phyloP scores from a whole-genome alignment of 2,113 vertebrate species.

The Elaphurus davidianus region DNA sequence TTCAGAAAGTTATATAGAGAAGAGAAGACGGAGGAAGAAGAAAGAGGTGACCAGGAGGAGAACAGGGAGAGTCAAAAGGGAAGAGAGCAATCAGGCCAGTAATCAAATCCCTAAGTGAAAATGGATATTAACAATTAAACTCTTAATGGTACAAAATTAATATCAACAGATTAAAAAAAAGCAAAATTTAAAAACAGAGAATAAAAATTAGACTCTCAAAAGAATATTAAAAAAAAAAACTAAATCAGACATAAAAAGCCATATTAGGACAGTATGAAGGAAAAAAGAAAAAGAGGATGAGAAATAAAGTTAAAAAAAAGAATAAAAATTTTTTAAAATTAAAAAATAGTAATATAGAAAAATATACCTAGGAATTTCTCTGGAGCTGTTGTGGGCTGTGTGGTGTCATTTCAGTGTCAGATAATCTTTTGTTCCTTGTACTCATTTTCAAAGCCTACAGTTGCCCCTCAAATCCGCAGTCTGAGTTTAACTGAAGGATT shows the following conservation, averaged over 20 bases:
- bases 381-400: neutral
- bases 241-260: neutral
- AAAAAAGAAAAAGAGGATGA: neutral
- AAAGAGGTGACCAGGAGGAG: neutral
- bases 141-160: neutral
- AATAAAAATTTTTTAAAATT: neutral
- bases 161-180: neutral
- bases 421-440: neutral
- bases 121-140: neutral
- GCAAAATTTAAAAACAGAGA: neutral
- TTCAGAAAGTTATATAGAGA: neutral
- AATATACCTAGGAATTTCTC: neutral
- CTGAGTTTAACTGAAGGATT: neutral
- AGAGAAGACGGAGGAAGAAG: neutral
- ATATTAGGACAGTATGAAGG: neutral
- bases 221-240: neutral
- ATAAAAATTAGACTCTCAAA: neutral
- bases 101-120: neutral
- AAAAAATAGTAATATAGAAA: neutral
- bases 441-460: neutral
- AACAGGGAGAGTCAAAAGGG: neutral
- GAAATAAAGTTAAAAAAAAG: neutral
- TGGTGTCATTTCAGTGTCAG: neutral
- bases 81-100: neutral
- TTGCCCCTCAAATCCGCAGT: neutral